Base-by-base conservation (phyloP, 2,888 invertebrate species). In the Mycalesis mineus region DNA sequence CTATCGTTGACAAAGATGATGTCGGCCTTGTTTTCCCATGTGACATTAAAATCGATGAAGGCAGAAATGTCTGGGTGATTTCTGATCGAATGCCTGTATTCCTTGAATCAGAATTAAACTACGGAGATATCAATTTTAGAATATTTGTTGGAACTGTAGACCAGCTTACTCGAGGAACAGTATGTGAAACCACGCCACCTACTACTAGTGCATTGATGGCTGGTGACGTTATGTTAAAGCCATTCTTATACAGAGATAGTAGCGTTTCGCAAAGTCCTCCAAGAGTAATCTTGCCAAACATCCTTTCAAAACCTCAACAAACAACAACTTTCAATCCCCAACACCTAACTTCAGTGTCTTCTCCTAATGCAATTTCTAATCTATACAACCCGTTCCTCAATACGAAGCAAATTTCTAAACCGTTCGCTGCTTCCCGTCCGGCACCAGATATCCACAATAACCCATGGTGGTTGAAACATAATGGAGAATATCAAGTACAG, bases 21-120 rank as follows among this genome's bases (percentile, higher is more conserved):
- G 92, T 92, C 0, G 93, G 93, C 7, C 82, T 96, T 29, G 93
- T 95, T 28, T 96, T 96, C 75, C 96, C 96, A 0, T 91, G 93
- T 65, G 96, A 96, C 71, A 90, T 96, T 1, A 95, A 95, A 84
- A 93, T 96, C 62, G 93, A 95, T 76, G 90, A 91, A 47, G 91
- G 92, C 57, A 88, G 91, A 62, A 94, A 94, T 64, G 90, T 94
- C 2, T 96, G 96, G 96, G 94, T 95, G 0, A 91, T 96, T 2
- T 95, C 95, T 0, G 96, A 96, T 76, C 91, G 93, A 40, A 96
- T 96, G 96, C 94, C 95, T 0, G 93, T 94, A 9, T 96, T 96
- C 70, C 82, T 96, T 33, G 91, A 92, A 66, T 83, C 92, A 5
- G 91, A 91, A 41, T 79, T 96, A 36, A 93, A 95, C 74, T 95